Evolutionary conservation across 2,888 invertebrate genomes (phyloP), one percentile per base, ranked within the genome.

Genomic region (Lycaena phlaeas): DNA sequence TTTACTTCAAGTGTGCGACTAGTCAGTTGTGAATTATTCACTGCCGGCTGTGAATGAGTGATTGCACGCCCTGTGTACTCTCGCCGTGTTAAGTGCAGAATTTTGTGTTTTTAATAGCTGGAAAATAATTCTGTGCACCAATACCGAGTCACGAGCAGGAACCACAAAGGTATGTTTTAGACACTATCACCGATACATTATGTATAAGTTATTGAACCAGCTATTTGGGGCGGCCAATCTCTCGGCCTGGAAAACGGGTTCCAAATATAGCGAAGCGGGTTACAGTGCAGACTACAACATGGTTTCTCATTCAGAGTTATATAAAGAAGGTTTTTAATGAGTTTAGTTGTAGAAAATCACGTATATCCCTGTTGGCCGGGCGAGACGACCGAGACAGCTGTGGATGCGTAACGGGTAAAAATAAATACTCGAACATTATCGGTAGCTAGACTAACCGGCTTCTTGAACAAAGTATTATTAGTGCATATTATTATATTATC

Each of bases 331-430:
- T 46, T 55, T 34, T 52, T 50, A 56, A 49, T 53, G 51, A 55
- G 51, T 57, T 54, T 57, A 52, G 54, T 60, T 56, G 55, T 56
- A 57, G 57, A 57, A 57, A 57, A 57, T 56, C 51, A 51, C 53
- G 54, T 53, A 22, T 72, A 68, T 73, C 73, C 65, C 70, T 56
- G 60, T 47, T 66, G 73, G 68, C 77, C 74, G 78, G 78, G 78
- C 67, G 68, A 67, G 71, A 68, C 65, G 64, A 58, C 54, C 53
- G 67, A 69, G 78, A 78, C 79, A 81, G 81, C 81, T 77, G 77
- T 71, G 74, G 62, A 60, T 68, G 73, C 78, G 82, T 81, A 82
- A 84, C 69, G 79, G 67, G 75, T 82, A 84, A 81, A 82, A 84
- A 84, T 84, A 82, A 82, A 82, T 81, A 79, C 73, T 64, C 70